These are phyloP conservation scores for Drosophila sproati DNA, from an alignment of 1,140 invertebrate species.

Conservation along the genomic window DNA sequence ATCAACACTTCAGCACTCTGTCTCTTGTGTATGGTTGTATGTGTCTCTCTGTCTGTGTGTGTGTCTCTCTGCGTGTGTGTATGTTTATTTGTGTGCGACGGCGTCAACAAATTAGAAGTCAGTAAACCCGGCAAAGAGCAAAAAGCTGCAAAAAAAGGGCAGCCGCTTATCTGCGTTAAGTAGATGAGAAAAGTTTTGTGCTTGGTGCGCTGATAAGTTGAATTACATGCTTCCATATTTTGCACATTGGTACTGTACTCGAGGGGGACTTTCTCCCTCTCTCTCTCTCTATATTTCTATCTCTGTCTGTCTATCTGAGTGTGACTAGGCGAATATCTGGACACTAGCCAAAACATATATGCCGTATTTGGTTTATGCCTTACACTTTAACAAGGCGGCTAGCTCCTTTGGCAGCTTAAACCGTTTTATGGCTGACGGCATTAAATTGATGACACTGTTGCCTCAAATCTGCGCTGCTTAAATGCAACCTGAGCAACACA, in stretches of 20 bases:
- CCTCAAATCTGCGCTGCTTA: conserved; percentile 71
- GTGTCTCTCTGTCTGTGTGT: not conserved
- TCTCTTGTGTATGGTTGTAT: conserved; percentile 19
- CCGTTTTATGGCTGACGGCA: conserved; percentile 57
- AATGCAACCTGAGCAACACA: conserved; percentile 73
- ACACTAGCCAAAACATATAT: conserved; percentile 21
- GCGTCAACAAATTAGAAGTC: conserved; percentile 74
- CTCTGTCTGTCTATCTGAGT: not conserved
- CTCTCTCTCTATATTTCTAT: not conserved
- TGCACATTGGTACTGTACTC: conserved; percentile 35
- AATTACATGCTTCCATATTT: conserved; percentile 73
- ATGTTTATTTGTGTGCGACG: conserved; percentile 34
- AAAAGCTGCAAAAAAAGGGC: conserved; percentile 46
- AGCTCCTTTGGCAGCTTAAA: conserved; percentile 23
- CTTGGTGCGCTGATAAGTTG: conserved; percentile 77
- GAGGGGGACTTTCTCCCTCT: not conserved
- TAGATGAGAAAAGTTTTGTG: conserved; percentile 82
- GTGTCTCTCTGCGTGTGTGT: conserved; percentile 19
- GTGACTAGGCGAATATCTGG: conserved; percentile 3
- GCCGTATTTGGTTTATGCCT: conserved; percentile 70
- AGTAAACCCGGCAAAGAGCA: conserved; percentile 62
- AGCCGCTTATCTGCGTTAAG: conserved; percentile 79
- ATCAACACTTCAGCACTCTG: conserved; percentile 70
- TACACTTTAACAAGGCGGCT: conserved; percentile 41
- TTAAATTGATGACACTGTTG: conserved; percentile 77